Evolutionary conservation across 30 jellyfish, hydroid and myxozoan genomes (phyloP).

Genomic region (Hydractinia echinata): DNA sequence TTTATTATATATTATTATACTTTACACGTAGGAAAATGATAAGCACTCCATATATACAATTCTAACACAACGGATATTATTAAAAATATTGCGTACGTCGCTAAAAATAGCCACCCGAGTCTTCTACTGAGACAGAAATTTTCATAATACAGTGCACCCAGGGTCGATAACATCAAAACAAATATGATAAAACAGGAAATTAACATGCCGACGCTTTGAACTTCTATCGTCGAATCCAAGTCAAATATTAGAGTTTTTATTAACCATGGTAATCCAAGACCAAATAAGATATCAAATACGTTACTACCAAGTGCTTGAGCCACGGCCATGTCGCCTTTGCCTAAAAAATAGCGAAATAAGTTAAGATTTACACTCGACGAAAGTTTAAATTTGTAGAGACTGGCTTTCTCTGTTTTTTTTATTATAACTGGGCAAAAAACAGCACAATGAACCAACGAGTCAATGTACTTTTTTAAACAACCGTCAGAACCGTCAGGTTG

Average conservation of each 20-base stretch:
- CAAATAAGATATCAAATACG: slow-evolving; percentile 85
- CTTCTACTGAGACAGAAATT: slow-evolving; percentile 23
- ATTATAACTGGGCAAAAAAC: too few relatives aligned
- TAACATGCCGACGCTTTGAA: slow-evolving; percentile 49
- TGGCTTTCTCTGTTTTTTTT: too few relatives aligned
- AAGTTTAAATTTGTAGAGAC: too few relatives aligned
- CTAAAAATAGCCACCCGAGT: slow-evolving; percentile 28
- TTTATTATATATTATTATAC: neutral
- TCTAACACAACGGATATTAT: slow-evolving; percentile 41
- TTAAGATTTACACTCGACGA: too few relatives aligned
- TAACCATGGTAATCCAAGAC: slow-evolving; percentile 97
- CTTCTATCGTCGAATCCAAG: slow-evolving; percentile 36
- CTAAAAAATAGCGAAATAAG: neutral
- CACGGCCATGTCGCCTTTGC: slow-evolving; percentile 88
- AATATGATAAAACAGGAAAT: slow-evolving; percentile 48
- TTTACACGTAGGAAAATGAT: slow-evolving; percentile 35
- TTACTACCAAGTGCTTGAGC: slow-evolving; percentile 94
- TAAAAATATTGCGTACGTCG: slow-evolving; percentile 36
- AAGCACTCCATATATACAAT: slow-evolving; percentile 27
- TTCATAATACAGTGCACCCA: slow-evolving; percentile 22
- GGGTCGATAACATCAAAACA: slow-evolving; percentile 5
- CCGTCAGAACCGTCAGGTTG: too few relatives aligned
- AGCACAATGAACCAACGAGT: too few relatives aligned
- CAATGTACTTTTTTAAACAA: too few relatives aligned
- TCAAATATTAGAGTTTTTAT: slow-evolving; percentile 60